phyloP scores from a whole-genome alignment of 2,113 vertebrate species.

The Climacteris rufus region DNA sequence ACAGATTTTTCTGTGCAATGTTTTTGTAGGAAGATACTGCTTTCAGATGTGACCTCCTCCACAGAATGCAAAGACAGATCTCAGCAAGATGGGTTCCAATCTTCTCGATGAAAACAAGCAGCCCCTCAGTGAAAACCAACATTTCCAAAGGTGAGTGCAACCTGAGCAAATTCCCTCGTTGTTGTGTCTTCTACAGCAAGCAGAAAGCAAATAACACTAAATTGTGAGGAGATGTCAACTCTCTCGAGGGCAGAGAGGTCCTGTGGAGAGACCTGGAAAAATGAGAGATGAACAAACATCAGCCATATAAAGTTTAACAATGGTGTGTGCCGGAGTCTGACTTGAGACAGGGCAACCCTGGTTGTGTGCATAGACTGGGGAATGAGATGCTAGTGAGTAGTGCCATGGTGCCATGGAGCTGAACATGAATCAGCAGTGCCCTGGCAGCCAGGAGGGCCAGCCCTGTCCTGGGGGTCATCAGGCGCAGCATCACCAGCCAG shows the following conservation, averaged over 20 bases:
- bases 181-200: background rate
- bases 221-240: background rate
- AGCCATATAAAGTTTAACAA: background rate
- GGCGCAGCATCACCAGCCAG: rapidly evolving
- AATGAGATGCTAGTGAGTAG: background rate
- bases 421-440: background rate
- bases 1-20: background rate
- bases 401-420: rapidly evolving
- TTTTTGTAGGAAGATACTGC: background rate
- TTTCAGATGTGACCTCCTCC: background rate
- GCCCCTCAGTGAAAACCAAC: background rate
- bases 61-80: background rate
- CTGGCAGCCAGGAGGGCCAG: background rate
- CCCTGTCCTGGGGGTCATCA: rapidly evolving
- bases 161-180: background rate
- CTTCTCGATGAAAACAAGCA: background rate
- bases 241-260: background rate
- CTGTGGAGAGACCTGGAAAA: background rate
- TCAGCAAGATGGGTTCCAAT: background rate
- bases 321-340: background rate
- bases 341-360: background rate
- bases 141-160: background rate
- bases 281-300: background rate
- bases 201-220: background rate
- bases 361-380: background rate